Base-by-base conservation (phyloP, 2,113 vertebrate genomes). In the Xenopus tropicalis region DNA sequence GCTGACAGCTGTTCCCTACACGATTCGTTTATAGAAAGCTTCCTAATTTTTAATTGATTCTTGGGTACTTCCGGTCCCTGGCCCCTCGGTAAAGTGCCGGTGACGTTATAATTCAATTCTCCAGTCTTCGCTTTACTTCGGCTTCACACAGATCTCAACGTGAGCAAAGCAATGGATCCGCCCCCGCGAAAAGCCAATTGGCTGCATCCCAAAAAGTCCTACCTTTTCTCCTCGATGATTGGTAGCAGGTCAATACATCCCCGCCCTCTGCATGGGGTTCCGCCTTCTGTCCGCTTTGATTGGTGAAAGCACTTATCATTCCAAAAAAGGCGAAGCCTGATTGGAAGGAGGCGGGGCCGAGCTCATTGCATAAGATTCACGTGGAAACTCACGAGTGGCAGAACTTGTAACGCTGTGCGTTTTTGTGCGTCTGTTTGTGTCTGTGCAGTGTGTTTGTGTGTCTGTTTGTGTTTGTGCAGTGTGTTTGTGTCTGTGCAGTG, bases 331-430 rank as follows among this genome's bases (percentile, higher is more conserved):
- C 9, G 11, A 4, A 1, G 0, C 20, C 61, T 44, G 17, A 72
- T 72, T 72, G 71, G 71, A 21, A 46, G 14, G 14, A 20, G 71
- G 62, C 29, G 71, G 19, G 22, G 24, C 8, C 29, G 16, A 22
- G 71, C 21, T 56, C 25, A 23, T 65, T 72, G 71, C 62, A 66
- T 72, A 72, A 72, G 61, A 72, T 72, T 72, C 71, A 72, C 71
- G 71, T 72, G 71, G 48, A 52, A 72, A 72, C 25, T 61, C 71
- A 72, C 64, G 71, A 65, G 61, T 22, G 42, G 22, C 42, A 70
- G 12, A 6, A 29, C 25, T 29, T 29, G 25, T 3, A 29, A 6
- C 25, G 25, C 25, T n/a, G n/a, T n/a, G n/a, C n/a, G n/a, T n/a
- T n/a, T n/a, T n/a, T n/a, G n/a, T n/a, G n/a, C n/a, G n/a, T n/a